phyloP scores from a whole-genome alignment of 2,888 invertebrate species.

The Cryptus viduatorius region DNA sequence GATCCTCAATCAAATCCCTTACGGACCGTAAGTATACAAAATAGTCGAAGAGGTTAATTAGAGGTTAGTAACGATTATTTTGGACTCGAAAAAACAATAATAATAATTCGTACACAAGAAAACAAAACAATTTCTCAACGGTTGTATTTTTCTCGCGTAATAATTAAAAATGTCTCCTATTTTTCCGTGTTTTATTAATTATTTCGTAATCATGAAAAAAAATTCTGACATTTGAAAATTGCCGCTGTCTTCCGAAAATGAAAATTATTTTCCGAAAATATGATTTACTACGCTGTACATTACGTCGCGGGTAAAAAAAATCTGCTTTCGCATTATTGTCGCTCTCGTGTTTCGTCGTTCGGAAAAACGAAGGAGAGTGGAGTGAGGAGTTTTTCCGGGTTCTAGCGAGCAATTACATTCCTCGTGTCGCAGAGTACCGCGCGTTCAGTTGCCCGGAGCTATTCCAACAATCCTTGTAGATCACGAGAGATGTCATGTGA shows the following conservation, averaged over 20 bases:
- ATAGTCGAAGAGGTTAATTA: no score
- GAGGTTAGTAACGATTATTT: no score
- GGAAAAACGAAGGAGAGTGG: not conserved
- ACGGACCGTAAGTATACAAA: no score
- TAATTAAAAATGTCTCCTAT: no score
- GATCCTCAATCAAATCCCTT: no score
- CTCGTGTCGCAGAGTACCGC: conserved; percentile 76
- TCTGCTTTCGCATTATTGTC: not conserved
- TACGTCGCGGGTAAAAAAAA: not conserved
- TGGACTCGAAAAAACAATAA: no score
- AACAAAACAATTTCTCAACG: no score
- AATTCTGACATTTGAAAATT: no score
- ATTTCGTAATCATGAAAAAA: not conserved
- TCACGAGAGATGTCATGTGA: conserved; percentile 15
- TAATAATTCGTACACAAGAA: no score
- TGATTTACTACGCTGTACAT: not conserved
- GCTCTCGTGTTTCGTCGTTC: not conserved
- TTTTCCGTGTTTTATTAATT: not conserved
- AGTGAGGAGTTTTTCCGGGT: not conserved
- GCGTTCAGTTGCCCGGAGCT: conserved; percentile 60
- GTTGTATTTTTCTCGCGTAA: no score
- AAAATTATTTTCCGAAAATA: no score
- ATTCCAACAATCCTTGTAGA: conserved; percentile 37
- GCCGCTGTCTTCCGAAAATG: no score
- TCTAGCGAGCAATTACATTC: conserved; percentile 75